Percentiles rank a stretch among this genome's conserved stretches.
Evolutionary conservation across 2,888 invertebrate genomes (phyloP).

Genomic region (Amiota communis): DNA sequence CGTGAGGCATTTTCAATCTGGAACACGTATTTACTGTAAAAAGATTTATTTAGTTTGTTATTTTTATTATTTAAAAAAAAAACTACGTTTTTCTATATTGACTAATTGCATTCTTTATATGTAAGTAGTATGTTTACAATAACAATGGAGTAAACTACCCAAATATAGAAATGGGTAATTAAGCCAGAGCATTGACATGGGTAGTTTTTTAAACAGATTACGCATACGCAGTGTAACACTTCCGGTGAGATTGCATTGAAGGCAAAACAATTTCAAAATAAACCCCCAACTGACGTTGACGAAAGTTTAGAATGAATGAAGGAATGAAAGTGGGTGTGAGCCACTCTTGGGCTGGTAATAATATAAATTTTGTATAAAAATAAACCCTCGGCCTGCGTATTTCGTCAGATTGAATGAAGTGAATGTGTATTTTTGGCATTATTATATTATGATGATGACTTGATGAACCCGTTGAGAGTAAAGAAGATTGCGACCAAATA

Average conservation of each 20-base stretch:
- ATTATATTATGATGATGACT: not conserved
- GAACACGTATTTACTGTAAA: conserved; percentile 16
- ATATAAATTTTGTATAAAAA: not conserved
- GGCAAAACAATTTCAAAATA: no score
- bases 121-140: not conserved
- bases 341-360: not conserved
- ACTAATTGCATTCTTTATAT: not conserved
- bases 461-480: not conserved
- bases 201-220: conserved; percentile 1
- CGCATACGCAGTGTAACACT: conserved; percentile 22
- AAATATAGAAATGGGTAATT: not conserved
- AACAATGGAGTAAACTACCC: no score
- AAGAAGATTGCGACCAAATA: not conserved
- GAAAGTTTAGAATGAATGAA: not conserved
- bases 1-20: not conserved
- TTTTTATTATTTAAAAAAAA: not conserved
- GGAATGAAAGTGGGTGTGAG: not conserved
- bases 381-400: conserved; percentile 10
- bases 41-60: not conserved
- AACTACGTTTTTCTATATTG: conserved; percentile 14
- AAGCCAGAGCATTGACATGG: not conserved
- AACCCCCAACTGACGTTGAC: not conserved
- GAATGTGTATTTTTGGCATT: conserved; percentile 7
- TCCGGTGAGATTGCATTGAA: conserved; percentile 1
- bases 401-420: not conserved